A percentile compares a stretch with the other conserved stretches of the same genome.
Conservation (phyloP, 1,140 invertebrate genomes). For the Ladona fulva region DNA sequence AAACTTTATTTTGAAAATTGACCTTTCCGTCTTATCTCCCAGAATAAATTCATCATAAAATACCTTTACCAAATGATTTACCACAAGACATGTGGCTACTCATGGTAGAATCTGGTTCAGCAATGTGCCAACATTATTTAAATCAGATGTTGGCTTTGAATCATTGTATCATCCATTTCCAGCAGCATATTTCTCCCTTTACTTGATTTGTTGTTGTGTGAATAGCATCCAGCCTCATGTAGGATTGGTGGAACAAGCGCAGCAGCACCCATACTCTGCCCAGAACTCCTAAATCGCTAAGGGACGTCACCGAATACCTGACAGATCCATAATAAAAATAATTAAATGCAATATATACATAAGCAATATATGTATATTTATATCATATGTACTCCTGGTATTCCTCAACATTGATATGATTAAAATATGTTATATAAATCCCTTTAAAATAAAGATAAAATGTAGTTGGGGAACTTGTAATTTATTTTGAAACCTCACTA, state of each 20-base stretch:
- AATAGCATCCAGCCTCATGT: slow-evolving; percentile 22
- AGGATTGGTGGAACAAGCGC: slow-evolving; percentile 22
- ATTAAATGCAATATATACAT: too few species aligned
- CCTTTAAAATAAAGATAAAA: too few species aligned
- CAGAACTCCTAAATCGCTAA: neutral
- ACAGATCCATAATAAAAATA: too few species aligned
- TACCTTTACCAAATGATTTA: slow-evolving; percentile 7
- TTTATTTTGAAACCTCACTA: too few species aligned
- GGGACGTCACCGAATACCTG: neutral
- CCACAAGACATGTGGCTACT: neutral
- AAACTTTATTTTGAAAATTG: neutral
- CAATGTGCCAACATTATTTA: neutral
- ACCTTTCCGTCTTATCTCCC: neutral
- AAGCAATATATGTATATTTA: too few species aligned
- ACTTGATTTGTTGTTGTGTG: slow-evolving; percentile 24
- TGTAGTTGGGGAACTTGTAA: too few species aligned
- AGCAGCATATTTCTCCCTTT: slow-evolving; percentile 5
- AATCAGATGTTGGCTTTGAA: slow-evolving; percentile 5
- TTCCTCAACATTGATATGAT: too few species aligned
- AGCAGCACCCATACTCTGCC: neutral
- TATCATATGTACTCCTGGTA: too few species aligned
- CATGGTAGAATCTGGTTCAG: slow-evolving; percentile 1
- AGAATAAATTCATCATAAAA: slow-evolving; percentile 9
- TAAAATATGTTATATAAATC: too few species aligned
- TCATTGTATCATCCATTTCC: slow-evolving; percentile 9